Evolutionary conservation across 2,113 vertebrate species (phyloP).

Genomic region (Paralichthys olivaceus): DNA sequence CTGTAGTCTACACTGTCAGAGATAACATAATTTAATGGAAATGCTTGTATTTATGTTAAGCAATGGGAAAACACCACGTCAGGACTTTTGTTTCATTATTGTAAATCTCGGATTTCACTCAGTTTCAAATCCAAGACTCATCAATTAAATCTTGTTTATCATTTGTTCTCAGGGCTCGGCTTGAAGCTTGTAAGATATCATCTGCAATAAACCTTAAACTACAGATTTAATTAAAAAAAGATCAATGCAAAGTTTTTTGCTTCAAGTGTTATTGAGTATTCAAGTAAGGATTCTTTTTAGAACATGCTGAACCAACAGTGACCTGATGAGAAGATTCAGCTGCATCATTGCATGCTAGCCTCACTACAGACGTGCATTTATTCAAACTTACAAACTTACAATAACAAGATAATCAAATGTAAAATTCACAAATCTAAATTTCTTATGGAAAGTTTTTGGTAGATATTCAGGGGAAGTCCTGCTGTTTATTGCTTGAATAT

Average conservation of each 20-base stretch:
- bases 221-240: neutral
- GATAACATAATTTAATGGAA: neutral
- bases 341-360: neutral
- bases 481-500: neutral
- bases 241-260: neutral
- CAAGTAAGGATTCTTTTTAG: neutral
- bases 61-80: neutral
- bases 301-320: neutral
- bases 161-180: neutral
- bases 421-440: neutral
- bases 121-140: neutral
- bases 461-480: neutral
- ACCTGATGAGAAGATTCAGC: no score
- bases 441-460: neutral
- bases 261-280: conserved; percentile 3
- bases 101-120: neutral
- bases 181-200: neutral
- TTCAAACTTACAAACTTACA: neutral
- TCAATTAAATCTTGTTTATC: neutral
- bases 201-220: neutral
- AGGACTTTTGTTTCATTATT: neutral
- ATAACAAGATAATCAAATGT: neutral
- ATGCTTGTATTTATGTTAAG: conserved; percentile 4
- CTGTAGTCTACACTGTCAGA: neutral
- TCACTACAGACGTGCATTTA: neutral